phyloP scores from a whole-genome alignment of 2,113 vertebrate genomes.

The Mirounga angustirostris region DNA sequence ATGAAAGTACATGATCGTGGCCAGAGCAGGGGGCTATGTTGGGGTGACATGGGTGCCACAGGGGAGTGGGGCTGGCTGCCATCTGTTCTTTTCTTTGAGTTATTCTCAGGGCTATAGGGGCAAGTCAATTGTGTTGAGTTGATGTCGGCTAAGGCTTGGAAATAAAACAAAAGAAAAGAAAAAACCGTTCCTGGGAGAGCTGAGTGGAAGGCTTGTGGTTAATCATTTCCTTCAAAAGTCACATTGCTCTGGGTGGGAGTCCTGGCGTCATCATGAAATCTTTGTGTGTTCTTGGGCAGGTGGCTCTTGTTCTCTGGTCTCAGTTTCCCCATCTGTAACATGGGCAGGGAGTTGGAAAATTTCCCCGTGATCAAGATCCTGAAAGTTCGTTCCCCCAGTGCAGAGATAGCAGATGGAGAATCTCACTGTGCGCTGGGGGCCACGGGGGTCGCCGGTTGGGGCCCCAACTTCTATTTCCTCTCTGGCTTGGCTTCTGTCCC shows the following conservation, averaged over 20 bases:
- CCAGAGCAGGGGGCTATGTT: accelerated
- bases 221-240: not conserved
- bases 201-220: not conserved
- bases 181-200: not conserved
- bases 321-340: not conserved
- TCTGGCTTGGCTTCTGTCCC: not conserved
- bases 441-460: accelerated
- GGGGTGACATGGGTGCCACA: accelerated
- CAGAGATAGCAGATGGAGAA: not conserved
- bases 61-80: not conserved
- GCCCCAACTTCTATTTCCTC: not conserved
- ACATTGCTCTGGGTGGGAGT: accelerated
- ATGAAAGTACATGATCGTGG: accelerated
- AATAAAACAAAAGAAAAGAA: not conserved
- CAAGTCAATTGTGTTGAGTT: not conserved
- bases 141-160: not conserved
- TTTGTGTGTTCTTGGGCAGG: not conserved
- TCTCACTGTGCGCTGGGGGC: not conserved
- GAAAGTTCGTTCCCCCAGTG: accelerated
- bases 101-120: not conserved
- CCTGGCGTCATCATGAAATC: not conserved
- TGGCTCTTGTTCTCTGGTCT: not conserved
- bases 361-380: not conserved
- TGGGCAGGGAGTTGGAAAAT: not conserved
- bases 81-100: not conserved